Evolutionary conservation across 2,113 vertebrate genomes (phyloP), one percentile per base, ranked within the genome.

Genomic region (Alethe castanea): DNA sequence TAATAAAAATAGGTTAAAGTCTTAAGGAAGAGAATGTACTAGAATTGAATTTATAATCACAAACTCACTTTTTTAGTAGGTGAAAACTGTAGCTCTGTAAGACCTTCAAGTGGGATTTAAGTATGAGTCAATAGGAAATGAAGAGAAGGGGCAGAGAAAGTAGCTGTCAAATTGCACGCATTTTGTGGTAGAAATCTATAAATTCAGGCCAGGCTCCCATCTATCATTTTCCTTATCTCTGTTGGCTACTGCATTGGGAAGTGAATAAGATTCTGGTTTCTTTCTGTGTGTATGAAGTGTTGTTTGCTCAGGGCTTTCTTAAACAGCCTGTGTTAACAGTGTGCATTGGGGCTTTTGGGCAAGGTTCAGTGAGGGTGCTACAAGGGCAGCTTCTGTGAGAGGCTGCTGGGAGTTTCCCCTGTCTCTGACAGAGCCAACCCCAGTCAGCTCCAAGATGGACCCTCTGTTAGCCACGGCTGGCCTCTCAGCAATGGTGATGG

Each of bases 181-280:
- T 94, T 92, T 80, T 90, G 60, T 86, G 53, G 79, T 67, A 90
- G 85, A 89, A 96, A 96, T 93, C 95, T 90, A 93, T 93, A 97
- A 93, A 94, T 86, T 95, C 93, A 94, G 88, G 56, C 52, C 64
- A 90, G 64, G 67, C 67, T 96, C 67, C 94, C 60, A 71, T 96
- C 93, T 96, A 81, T 94, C 88, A 92, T 90, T 95, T 92, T 86
- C 47, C 88, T 94, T 96, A 93, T 96, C 95, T 96, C 79, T 53
- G 24, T 53, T 88, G 40, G 23, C 69, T 96, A 45, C 67, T 74
- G 82, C 64, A 64, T 1, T 83, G 67, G 67, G 67, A 82, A 91
- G 42, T 3, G 11, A 95, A 9, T 69, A 89, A 88, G 78, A 70
- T 80, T 93, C 54, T 88, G 36, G 25, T 60, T 92, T 84, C 76